Evolutionary conservation across 2,797 vertebrate species (phyloP).

Genomic region (Yasuhikotakia modesta): DNA sequence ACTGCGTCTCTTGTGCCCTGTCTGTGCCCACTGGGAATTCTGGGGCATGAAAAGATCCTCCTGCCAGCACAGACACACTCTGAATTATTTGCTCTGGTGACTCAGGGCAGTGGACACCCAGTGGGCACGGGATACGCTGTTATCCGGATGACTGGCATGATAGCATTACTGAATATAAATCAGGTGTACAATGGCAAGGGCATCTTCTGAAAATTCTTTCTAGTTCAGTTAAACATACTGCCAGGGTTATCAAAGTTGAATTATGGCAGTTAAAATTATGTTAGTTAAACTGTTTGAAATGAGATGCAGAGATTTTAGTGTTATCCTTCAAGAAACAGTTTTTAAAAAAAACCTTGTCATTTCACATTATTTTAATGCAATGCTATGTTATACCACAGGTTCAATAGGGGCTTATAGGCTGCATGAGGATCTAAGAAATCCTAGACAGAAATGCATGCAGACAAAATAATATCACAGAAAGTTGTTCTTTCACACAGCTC

Average conservation of each 20-base stretch:
- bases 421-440: too few species aligned
- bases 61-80: slow-evolving; percentile 25
- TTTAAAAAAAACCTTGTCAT: too few species aligned
- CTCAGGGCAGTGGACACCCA: not conserved
- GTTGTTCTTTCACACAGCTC: not conserved
- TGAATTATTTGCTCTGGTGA: slow-evolving; percentile 40
- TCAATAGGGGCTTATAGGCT: too few species aligned
- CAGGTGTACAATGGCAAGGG: not conserved
- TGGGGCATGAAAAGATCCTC: slow-evolving; percentile 30
- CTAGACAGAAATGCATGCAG: too few species aligned
- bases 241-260: not conserved
- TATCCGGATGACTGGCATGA: slow-evolving; percentile 3
- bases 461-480: too few species aligned
- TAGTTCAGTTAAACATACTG: not conserved
- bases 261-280: not conserved
- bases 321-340: too few species aligned
- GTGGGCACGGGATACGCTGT: slow-evolving; percentile 14
- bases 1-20: slow-evolving; percentile 26
- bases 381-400: too few species aligned
- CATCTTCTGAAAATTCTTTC: not conserved
- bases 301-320: not conserved
- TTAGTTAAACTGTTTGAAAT: not conserved
- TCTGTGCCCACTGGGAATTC: slow-evolving; percentile 26
- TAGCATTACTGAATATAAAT: slow-evolving; percentile 20
- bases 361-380: too few species aligned